Percentiles rank a stretch among this genome's conserved stretches.
Conservation (phyloP, 2,888 invertebrate genomes). For the Acheta domesticus region DNA sequence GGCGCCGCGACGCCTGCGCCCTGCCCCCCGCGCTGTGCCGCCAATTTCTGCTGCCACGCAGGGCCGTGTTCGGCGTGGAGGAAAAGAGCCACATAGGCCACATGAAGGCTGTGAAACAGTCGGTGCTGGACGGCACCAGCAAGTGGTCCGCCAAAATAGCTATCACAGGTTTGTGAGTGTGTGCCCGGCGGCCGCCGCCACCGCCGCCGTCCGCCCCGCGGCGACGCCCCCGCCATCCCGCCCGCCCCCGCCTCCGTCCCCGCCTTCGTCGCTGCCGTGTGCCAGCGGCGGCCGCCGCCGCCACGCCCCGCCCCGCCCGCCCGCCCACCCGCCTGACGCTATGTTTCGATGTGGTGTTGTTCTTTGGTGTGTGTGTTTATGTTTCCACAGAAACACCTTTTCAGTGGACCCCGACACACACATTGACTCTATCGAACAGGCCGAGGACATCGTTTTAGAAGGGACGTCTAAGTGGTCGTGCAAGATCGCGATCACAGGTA, state of each 20-base stretch:
- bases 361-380: conserved; percentile 46
- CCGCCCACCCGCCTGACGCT: conserved; percentile 22
- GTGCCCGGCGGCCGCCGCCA: conserved; percentile 42
- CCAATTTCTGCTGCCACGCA: conserved; percentile 48
- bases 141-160: conserved; percentile 99
- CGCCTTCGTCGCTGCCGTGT: not conserved
- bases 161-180: conserved; percentile 90
- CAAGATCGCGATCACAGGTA: conserved; percentile 99
- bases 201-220: not conserved
- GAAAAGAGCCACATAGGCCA: conserved; percentile 90
- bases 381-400: conserved; percentile 84
- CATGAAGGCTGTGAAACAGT: conserved; percentile 98
- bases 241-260: not conserved
- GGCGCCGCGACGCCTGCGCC: not conserved
- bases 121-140: conserved; percentile 97
- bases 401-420: conserved; percentile 96
- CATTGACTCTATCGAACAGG: conserved; percentile 96
- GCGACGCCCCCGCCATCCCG: not conserved
- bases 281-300: not conserved
- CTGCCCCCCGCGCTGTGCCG: no score
- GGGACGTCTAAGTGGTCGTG: conserved; percentile 99
- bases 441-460: conserved; percentile 95
- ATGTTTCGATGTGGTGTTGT: conserved; percentile 40
- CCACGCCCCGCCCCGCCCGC: conserved; percentile 11
- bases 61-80: conserved; percentile 95